phyloP scores from a whole-genome alignment of 1,140 invertebrate genomes.

The Dendrolimus punctatus region DNA sequence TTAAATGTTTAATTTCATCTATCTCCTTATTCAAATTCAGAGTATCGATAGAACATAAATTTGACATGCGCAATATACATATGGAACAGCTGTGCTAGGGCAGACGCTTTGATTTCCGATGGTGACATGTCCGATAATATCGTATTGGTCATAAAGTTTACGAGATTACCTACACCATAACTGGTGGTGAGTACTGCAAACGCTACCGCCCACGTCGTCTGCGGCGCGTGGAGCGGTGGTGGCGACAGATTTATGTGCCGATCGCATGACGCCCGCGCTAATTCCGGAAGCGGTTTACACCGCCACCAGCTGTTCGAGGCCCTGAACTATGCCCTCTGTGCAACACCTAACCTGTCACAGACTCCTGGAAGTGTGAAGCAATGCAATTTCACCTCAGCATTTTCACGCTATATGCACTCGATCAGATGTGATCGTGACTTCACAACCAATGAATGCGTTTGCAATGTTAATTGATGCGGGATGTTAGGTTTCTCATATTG shows the following conservation, averaged over 20 bases:
- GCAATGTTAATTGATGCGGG: too few relatives aligned
- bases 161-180: constrained; percentile 10
- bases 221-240: constrained; percentile 9
- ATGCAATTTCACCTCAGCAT: too few relatives aligned
- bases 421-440: too few relatives aligned
- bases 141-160: constrained; percentile 10
- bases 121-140: background rate
- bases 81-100: too few relatives aligned
- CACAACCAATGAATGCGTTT: too few relatives aligned
- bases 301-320: constrained; percentile 13
- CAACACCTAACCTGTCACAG: background rate
- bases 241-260: constrained; percentile 45
- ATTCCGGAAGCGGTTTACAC: constrained; percentile 35
- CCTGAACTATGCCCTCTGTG: constrained; percentile 17
- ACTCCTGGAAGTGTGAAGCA: too few relatives aligned
- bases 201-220: constrained; percentile 11
- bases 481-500: too few relatives aligned
- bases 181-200: constrained; percentile 7
- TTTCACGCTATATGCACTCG: too few relatives aligned
- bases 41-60: too few relatives aligned
- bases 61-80: too few relatives aligned
- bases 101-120: background rate
- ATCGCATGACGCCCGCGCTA: constrained; percentile 37
- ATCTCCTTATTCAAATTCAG: too few relatives aligned
- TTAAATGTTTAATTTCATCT: too few relatives aligned